phyloP scores from a whole-genome alignment of 2,797 vertebrate species.

The Micrastur ruficollis region DNA sequence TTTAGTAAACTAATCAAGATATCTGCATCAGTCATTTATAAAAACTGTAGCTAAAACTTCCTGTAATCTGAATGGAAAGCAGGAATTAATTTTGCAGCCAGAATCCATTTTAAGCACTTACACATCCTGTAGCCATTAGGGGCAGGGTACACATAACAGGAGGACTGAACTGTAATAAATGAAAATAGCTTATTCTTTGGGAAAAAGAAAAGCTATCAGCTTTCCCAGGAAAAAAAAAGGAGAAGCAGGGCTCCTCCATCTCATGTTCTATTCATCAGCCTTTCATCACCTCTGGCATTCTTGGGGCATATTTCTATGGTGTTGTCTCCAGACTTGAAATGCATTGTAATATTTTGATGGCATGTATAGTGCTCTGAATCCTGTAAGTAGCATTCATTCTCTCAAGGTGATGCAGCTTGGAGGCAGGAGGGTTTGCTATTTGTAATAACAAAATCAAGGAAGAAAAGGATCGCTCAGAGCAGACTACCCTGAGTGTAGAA shows the following conservation, averaged over 20 bases:
- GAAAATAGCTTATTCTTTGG: background rate
- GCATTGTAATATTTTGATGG: slow-evolving; percentile 48
- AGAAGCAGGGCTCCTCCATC: background rate
- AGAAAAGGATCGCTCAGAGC: background rate
- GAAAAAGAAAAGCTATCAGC: background rate
- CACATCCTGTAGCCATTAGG: background rate
- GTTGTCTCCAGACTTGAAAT: slow-evolving; percentile 16
- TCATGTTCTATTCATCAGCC: slow-evolving; percentile 52
- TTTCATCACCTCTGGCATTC: slow-evolving; percentile 43
- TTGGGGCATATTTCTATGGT: background rate
- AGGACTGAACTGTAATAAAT: background rate
- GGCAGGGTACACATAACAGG: background rate
- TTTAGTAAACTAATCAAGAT: slow-evolving; percentile 4
- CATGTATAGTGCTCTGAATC: background rate
- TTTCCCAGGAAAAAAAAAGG: background rate
- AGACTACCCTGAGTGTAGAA: background rate
- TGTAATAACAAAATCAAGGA: background rate
- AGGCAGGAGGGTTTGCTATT: background rate
- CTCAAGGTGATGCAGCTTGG: background rate
- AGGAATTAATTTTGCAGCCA: slow-evolving; percentile 22
- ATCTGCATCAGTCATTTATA: background rate
- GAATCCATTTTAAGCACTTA: slow-evolving; percentile 14
- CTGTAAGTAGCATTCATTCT: background rate
- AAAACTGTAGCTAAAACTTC: background rate
- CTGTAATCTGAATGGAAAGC: slow-evolving; percentile 2